Percentiles rank a stretch among this genome's conserved stretches.
Conservation (phyloP, 2,797 vertebrate species). For the Heliangelus exortis region DNA sequence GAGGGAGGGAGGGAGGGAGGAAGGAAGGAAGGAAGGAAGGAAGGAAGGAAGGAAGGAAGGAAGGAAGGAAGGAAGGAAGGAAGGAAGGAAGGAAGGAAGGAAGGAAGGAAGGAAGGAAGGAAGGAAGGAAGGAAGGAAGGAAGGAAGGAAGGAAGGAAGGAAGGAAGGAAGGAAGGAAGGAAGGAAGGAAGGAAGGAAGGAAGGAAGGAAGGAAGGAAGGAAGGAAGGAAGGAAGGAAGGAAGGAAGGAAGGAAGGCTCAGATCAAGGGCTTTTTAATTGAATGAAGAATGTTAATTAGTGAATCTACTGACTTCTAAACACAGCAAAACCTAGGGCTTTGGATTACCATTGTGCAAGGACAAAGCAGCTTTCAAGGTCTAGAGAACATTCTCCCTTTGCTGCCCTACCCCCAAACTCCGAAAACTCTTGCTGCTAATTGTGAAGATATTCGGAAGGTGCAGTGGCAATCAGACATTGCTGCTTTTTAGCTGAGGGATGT, state of each 20-base stretch:
- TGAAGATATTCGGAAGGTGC: neutral
- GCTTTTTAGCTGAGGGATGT: neutral
- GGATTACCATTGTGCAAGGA: neutral
- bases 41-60: too few relatives aligned
- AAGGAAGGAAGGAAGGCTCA: neutral
- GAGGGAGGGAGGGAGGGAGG: too few relatives aligned
- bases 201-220: too few relatives aligned
- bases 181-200: too few relatives aligned
- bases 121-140: too few relatives aligned
- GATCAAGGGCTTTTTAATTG: constrained; percentile 65
- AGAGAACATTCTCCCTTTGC: constrained; percentile 1
- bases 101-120: too few relatives aligned
- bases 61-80: too few relatives aligned
- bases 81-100: too few relatives aligned
- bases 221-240: too few relatives aligned
- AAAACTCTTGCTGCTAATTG: neutral
- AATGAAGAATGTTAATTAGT: constrained; percentile 49
- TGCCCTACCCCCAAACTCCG: neutral
- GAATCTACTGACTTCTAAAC: constrained; percentile 57
- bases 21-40: too few relatives aligned
- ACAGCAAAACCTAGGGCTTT: constrained; percentile 16
- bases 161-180: too few relatives aligned
- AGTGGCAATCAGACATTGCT: neutral
- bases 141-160: too few relatives aligned
- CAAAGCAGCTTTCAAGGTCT: constrained; percentile 50